Evolutionary conservation across 1,140 invertebrate genomes (phyloP), one percentile per base, ranked within the genome.

Genomic region (Sitobion miscanthi): DNA sequence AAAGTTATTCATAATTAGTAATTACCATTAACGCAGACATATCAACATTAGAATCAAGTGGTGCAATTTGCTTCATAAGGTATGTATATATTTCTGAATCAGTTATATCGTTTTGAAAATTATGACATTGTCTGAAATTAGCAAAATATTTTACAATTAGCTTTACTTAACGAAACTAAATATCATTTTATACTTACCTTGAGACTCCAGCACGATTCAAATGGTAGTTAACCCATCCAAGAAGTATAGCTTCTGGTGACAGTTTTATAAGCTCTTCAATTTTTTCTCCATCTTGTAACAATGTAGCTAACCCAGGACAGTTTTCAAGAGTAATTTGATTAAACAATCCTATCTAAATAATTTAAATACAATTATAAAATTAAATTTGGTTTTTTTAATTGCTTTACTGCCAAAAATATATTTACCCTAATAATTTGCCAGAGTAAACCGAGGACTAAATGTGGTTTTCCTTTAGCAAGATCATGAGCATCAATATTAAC

Each of bases 211-310:
- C 98, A 54, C 97, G 96, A 95, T 98, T 97, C 95, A 99, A 95
- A 95, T 99, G 99, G 95, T 99, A 99, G 96, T 99, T 99, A 52
- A 99, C 99, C 99, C 99, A 99, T 94, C 99, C 96, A 20, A 99
- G 96, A 0, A 99, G 96, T 94, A 99, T 99, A 35, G 98, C 97
- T 96, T 99, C 99, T 0, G 99, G 99, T 0, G 99, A 99, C n/a
- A 99, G 95, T 94, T 98, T 98, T 95, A 99, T 96, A 23, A 99
- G 96, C 95, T 99, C 99, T 95, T 99, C 99, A 94, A 99, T 97
- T n/a, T 97, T 97, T 95, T 99, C 99, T 92, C 98, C 98, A 94
- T 98, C 97, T 77, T 97, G 96, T 1, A 99, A 96, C 2, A 99
- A 96, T 23, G 98, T 97, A 0, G 99, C 98, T 57, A 99, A 95